A percentile compares a stretch with the other conserved stretches of the same genome.
Conservation (phyloP, 1,140 invertebrate genomes). For the Pseudachorutes palmiensis region DNA sequence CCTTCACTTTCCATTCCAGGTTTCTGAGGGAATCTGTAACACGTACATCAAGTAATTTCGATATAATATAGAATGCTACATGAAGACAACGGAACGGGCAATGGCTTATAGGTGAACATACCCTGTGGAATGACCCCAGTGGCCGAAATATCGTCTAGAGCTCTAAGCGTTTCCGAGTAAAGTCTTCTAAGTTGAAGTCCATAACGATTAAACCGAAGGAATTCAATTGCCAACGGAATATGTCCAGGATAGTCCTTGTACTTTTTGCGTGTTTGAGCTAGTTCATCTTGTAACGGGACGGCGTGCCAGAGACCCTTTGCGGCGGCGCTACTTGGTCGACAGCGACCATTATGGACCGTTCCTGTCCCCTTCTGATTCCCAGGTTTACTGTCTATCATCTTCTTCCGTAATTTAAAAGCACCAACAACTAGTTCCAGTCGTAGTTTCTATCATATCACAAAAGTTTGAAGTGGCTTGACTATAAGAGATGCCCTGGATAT, state of each 20-base stretch:
- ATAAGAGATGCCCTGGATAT: background rate
- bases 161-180: slow-evolving; percentile 57
- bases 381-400: too few relatives aligned
- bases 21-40: slow-evolving; percentile 42
- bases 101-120: slow-evolving; percentile 42
- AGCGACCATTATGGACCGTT: background rate
- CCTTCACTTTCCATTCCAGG: slow-evolving; percentile 43
- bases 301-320: background rate
- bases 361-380: too few relatives aligned
- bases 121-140: slow-evolving; percentile 55
- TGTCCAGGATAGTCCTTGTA: slow-evolving; percentile 12
- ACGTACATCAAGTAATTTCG: slow-evolving; percentile 21
- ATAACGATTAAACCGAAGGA: slow-evolving; percentile 49
- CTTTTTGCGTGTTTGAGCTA: background rate
- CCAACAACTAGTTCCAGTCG: too few relatives aligned
- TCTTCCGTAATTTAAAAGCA: too few relatives aligned
- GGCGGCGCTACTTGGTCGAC: background rate
- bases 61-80: slow-evolving; percentile 30
- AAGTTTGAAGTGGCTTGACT: background rate
- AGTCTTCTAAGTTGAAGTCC: slow-evolving; percentile 49
- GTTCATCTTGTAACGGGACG: background rate
- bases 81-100: slow-evolving; percentile 40
- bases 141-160: slow-evolving; percentile 55
- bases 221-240: slow-evolving; percentile 45
- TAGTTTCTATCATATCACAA: background rate